Evolutionary conservation across 2,888 invertebrate species (phyloP).

Genomic region (Sialis lutaria): DNA sequence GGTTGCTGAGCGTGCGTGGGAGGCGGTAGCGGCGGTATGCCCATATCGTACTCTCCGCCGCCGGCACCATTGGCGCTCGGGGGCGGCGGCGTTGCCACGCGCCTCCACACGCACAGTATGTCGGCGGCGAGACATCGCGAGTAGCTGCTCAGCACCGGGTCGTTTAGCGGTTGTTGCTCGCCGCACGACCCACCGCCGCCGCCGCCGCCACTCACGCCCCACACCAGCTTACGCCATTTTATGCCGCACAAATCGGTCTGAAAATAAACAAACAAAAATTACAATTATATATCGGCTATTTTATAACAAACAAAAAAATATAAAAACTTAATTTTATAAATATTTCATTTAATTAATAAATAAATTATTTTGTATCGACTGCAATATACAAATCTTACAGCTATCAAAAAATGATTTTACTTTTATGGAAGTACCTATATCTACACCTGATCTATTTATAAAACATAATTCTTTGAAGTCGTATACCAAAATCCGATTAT

Average conservation of each 20-base stretch:
- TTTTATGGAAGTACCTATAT: too few species aligned
- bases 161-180: constrained; percentile 57
- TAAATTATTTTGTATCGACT: too few species aligned
- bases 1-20: constrained; percentile 42
- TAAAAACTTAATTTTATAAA: too few species aligned
- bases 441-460: too few species aligned
- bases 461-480: too few species aligned
- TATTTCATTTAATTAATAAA: not conserved
- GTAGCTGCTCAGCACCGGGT: constrained; percentile 81
- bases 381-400: too few species aligned
- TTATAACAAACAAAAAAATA: not conserved
- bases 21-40: constrained; percentile 25
- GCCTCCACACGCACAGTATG: constrained; percentile 96
- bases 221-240: constrained; percentile 93
- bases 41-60: constrained; percentile 26
- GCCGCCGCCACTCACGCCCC: constrained; percentile 47
- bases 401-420: too few species aligned
- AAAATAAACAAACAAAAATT: constrained; percentile 21
- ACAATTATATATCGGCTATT: not conserved
- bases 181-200: constrained; percentile 28
- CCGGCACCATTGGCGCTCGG: constrained; percentile 24
- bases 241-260: constrained; percentile 99
- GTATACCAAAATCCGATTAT: too few species aligned
- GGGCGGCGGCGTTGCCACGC: constrained; percentile 48
- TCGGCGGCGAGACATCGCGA: constrained; percentile 83